Evolutionary conservation across 2,797 vertebrate species (phyloP), one percentile per base, ranked within the genome.

Genomic region (Epinephelus malabaricus): DNA sequence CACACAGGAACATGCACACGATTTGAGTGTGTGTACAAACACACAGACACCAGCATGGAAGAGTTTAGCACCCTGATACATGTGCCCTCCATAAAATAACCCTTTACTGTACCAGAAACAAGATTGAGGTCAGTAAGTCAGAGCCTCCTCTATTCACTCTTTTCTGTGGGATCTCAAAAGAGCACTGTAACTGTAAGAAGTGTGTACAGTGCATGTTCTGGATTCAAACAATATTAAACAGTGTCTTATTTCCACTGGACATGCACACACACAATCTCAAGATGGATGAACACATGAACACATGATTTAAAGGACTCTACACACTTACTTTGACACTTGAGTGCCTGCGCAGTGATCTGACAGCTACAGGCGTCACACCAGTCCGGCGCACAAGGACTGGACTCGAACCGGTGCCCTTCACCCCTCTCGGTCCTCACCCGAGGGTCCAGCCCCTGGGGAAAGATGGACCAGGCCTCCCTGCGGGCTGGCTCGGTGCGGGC

Each of bases 361-460:
- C 89, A 89, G 71, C 94, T 97, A 78, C 97, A 98, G 62, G 95
- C 95, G 86, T 98, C 97, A 59, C 97, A 98, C 97, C 97, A 98
- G 82, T 96, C 97, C 34, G 88, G 89, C 12, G 76, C 87, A 49
- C 96, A 94, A 9, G 92, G 81, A 50, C 88, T 82, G 43, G 87
- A 84, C 5, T 69, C 70, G 89, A 98, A 98, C 76, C 92, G n/a
- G 88, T 97, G 97, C 0, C 97, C 97, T 59, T 95, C 96, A 30
- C 97, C 97, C 21, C 17, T 92, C 85, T 97, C 96, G 2, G 90
- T 68, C 27, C 88, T 93, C 47, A 96, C 94, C 60, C 95, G 91
- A 12, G 96, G 96, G 75, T 97, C 97, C 59, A 92, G 92, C 10
- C 92, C 94, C 18, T 84, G 94, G 53, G 92, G 84, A 76, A 98